Percentiles rank a stretch among this genome's conserved stretches.
Conservation (phyloP, 2,797 vertebrate species). For the Geotrypetes seraphini region DNA sequence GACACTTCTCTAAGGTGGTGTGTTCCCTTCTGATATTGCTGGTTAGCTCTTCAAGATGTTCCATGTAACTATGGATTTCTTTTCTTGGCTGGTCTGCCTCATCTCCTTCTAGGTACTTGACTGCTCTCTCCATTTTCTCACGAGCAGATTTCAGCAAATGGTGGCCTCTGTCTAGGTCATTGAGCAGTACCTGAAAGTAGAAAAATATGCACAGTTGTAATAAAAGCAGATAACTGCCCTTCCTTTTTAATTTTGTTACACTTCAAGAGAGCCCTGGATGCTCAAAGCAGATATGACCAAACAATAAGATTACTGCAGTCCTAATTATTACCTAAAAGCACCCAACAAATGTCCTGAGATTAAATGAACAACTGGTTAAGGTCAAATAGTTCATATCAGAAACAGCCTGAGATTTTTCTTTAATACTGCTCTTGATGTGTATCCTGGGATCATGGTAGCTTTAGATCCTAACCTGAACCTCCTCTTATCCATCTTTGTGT, state of each 20-base stretch:
- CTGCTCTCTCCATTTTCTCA: slow-evolving; percentile 73
- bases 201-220: neutral
- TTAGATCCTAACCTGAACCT: no score
- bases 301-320: neutral
- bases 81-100: slow-evolving; percentile 66
- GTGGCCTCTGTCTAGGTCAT: slow-evolving; percentile 84
- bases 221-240: neutral
- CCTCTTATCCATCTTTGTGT: no score
- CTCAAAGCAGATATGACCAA: no score
- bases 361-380: no score
- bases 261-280: no score
- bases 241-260: neutral
- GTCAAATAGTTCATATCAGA: no score
- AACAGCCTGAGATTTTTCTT: no score
- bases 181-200: slow-evolving; percentile 49
- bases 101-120: slow-evolving; percentile 63
- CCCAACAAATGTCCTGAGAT: no score
- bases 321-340: neutral
- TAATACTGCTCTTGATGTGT: no score
- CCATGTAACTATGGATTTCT: slow-evolving; percentile 60
- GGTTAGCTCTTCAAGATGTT: slow-evolving; percentile 74
- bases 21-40: slow-evolving; percentile 73
- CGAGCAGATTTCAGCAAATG: slow-evolving; percentile 73
- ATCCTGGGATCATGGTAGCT: no score
- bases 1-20: slow-evolving; percentile 68